Percentiles rank a stretch among this genome's conserved stretches.
Evolutionary conservation across 2,113 vertebrate genomes (phyloP).

Genomic region (Nycticryphes semicollaris): DNA sequence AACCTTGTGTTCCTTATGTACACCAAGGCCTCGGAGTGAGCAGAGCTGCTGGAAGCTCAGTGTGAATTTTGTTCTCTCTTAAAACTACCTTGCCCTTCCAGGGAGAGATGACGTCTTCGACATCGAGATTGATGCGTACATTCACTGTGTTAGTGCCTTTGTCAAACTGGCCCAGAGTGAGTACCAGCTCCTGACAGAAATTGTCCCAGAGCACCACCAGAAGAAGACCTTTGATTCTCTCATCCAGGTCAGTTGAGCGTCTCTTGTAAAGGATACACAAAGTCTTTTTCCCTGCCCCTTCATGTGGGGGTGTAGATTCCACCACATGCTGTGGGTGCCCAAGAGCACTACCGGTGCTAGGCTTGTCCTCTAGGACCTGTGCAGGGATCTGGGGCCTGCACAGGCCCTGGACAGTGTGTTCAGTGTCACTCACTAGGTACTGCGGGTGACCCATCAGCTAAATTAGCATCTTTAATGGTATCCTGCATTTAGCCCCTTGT

Average conservation of each 20-base stretch:
- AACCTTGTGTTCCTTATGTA: neutral
- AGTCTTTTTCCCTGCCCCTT: neutral
- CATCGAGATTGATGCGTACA: slow-evolving; percentile 94
- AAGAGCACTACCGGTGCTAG: neutral
- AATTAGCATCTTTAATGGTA: neutral
- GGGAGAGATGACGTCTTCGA: slow-evolving; percentile 94
- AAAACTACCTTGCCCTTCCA: slow-evolving; percentile 61
- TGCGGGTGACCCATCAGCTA: neutral
- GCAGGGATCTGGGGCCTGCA: neutral
- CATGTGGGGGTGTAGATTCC: neutral
- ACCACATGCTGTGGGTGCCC: neutral
- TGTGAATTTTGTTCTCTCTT: neutral
- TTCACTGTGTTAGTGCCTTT: slow-evolving; percentile 95
- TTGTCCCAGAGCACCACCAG: slow-evolving; percentile 97
- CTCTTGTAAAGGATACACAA: neutral
- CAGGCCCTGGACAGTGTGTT: neutral
- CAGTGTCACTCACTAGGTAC: neutral
- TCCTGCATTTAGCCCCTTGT: neutral
- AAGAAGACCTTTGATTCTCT: slow-evolving; percentile 98
- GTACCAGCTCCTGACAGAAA: slow-evolving; percentile 85
- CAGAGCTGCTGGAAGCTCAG: neutral
- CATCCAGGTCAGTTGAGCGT: slow-evolving; percentile 85
- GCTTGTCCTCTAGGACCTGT: neutral
- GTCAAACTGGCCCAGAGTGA: slow-evolving; percentile 96
- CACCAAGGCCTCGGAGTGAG: neutral